These are phyloP conservation scores for Prionace glauca DNA, from an alignment of 2,797 vertebrate genomes.

Conservation along the genomic window DNA sequence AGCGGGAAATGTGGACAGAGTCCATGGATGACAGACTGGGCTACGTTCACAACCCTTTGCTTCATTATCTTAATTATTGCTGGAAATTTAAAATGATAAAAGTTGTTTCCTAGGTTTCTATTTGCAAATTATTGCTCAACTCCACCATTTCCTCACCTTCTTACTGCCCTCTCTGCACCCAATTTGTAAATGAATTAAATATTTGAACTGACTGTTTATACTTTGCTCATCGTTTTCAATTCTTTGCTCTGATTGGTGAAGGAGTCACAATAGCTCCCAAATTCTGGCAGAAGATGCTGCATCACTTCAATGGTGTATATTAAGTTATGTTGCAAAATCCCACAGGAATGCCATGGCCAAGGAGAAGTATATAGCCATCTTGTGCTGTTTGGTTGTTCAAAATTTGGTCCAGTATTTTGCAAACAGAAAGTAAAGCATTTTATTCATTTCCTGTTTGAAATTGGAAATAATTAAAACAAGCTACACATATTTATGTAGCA, in stretches of 20 bases:
- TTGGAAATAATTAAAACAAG: neutral
- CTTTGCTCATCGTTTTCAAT: neutral
- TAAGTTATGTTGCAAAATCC: neutral
- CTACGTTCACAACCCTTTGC: too few species aligned
- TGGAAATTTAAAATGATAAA: neutral
- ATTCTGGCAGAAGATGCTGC: neutral
- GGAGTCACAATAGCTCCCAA: neutral
- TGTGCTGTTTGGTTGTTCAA: neutral
- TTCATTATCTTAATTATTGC: neutral
- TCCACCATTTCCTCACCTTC: neutral
- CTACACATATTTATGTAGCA: neutral
- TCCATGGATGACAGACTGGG: too few species aligned
- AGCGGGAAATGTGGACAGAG: too few species aligned
- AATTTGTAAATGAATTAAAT: neutral
- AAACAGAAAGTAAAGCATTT: neutral
- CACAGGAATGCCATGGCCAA: neutral
- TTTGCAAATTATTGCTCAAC: neutral
- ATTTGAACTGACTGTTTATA: neutral
- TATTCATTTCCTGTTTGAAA: neutral
- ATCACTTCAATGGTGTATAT: neutral
- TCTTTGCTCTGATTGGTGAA: neutral
- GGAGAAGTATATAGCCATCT: neutral
- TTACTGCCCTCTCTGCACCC: neutral
- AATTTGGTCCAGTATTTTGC: neutral
- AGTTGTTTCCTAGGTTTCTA: neutral